Percentiles rank a stretch among this genome's conserved stretches.
Evolutionary conservation across 2,113 vertebrate genomes (phyloP).

Genomic region (Lamprologus tigripictilis): DNA sequence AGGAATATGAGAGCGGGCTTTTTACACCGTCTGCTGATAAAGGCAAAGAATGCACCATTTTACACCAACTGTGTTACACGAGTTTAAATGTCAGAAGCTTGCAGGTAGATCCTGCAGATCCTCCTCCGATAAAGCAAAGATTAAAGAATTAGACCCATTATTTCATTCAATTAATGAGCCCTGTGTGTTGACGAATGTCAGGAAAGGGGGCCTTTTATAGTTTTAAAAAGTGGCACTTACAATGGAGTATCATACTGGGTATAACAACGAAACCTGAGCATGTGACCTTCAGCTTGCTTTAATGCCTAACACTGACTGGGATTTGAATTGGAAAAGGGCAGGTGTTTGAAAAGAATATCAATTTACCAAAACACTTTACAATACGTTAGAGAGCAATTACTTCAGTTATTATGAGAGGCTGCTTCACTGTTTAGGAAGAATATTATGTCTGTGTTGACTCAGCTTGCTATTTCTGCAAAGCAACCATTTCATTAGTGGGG

Average conservation of each 20-base stretch:
- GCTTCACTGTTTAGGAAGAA: background rate
- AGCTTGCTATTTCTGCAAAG: constrained; percentile 33
- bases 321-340: background rate
- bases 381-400: constrained; percentile 11
- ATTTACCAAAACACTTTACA: constrained; percentile 2
- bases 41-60: background rate
- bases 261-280: background rate
- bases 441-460: constrained; percentile 27
- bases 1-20: background rate
- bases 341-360: constrained; percentile 4
- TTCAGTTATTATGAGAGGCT: constrained; percentile 20
- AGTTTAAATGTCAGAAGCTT: background rate
- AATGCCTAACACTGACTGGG: background rate
- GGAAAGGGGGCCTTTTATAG: background rate
- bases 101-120: background rate
- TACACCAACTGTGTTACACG: background rate
- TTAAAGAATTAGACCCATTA: background rate
- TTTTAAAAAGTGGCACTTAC: background rate
- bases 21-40: background rate
- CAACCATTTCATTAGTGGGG: constrained; percentile 46
- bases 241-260: background rate
- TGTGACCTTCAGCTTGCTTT: background rate
- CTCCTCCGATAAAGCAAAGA: background rate
- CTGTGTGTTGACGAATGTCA: background rate
- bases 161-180: background rate